Base-by-base conservation (phyloP, 2,888 invertebrate species). In the Sinelater perroti region DNA sequence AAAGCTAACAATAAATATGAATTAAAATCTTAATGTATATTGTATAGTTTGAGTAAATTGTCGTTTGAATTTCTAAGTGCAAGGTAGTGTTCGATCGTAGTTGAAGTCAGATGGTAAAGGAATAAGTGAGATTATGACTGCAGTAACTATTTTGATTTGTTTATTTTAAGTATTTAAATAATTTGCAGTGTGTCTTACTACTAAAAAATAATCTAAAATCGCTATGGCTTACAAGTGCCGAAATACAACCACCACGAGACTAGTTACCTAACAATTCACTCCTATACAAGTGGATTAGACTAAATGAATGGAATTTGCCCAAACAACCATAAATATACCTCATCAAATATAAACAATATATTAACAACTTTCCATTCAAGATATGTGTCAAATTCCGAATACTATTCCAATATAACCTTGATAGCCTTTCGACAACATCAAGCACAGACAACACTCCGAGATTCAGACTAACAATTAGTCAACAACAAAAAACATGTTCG, bases 381-480 rank as follows among this genome's bases (percentile, higher is more conserved):
- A 38, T 17, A 20, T 11, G 11, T 10, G 4, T 11, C 18, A 18
- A 38, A 21, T 20, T 11, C 18, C 1, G 4, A 10, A 20, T 21
- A 38, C 20, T 21, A 18, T 10, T 18, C 10, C 18, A 7, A 10
- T 21, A 10, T 21, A 3, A 7, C 10, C 38, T 20, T 21, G 21
- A 38, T 38, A 11, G 38, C 38, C 38, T 38, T 3, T 20, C 38
- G 21, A 20, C 6, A 38, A 1, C 38, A 38, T 38, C 21, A 38
- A 20, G 38, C 10, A 3, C 10, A 4, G 18, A n/a, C 11, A 38
- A 2, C 20, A 38, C 6, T 21, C 2, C 2, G 13, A 4, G 6
- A 18, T 7, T 7, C 35, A 49, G 24, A 33, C 10, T 49, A 14
- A 24, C 35, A 49, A 49, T 2, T 20, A 31, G 35, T 49, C 11